Conservation (phyloP, 2,888 invertebrate species). For the Drosophila testacea region DNA sequence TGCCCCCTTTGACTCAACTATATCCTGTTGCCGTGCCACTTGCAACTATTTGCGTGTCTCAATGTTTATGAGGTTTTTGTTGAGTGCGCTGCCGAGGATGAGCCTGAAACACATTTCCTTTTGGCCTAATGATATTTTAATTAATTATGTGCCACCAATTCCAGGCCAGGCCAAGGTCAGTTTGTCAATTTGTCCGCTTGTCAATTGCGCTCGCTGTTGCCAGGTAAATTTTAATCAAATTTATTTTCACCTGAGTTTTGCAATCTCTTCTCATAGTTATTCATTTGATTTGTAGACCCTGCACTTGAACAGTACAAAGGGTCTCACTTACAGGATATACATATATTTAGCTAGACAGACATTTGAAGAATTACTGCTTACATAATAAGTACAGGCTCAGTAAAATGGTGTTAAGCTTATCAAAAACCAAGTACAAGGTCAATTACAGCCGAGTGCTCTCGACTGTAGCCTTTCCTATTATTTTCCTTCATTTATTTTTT, state of each 20-base stretch:
- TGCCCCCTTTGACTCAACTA: not conserved
- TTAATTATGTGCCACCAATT: conserved; percentile 64
- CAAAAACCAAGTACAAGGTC: too few species aligned
- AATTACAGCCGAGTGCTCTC: too few species aligned
- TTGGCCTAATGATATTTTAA: conserved; percentile 68
- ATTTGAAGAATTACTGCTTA: too few species aligned
- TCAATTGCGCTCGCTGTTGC: conserved; percentile 19
- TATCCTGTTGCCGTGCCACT: conserved; percentile 4
- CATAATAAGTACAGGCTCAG: too few species aligned
- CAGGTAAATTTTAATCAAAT: conserved; percentile 37
- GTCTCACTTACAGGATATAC: too few species aligned
- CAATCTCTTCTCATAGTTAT: not conserved
- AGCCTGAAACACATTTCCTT: not conserved
- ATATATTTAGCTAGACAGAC: too few species aligned
- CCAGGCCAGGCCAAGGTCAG: conserved; percentile 23
- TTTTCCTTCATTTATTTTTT: not conserved
- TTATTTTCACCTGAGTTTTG: conserved; percentile 20
- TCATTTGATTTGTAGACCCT: too few species aligned
- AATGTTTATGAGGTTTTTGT: conserved; percentile 10
- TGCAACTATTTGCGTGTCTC: conserved; percentile 21
- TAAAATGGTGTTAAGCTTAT: too few species aligned
- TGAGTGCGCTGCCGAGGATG: conserved; percentile 11
- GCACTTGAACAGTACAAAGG: not conserved
- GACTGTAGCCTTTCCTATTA: not conserved
- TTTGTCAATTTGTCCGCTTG: conserved; percentile 30